Percentiles rank a stretch among this genome's conserved stretches.
Evolutionary conservation across 2,113 vertebrate genomes (phyloP).

Genomic region (Leucopsar rothschildi): DNA sequence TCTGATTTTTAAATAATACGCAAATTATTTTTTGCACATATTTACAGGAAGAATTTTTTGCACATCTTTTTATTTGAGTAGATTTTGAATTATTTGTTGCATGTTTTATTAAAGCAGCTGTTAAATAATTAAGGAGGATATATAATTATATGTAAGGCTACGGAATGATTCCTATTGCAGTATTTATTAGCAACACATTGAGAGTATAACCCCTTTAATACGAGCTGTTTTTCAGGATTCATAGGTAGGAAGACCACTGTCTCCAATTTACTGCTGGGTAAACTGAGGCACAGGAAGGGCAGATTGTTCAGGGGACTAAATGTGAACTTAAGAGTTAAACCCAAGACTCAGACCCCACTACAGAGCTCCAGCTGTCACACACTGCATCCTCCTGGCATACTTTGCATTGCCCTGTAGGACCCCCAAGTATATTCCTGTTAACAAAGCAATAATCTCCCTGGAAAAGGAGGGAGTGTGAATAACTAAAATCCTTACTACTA

Average conservation of each 20-base stretch:
- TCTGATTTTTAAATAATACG: slow-evolving; percentile 45
- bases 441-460: not conserved
- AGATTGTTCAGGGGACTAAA: not conserved
- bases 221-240: not conserved
- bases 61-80: slow-evolving; percentile 23
- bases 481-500: not conserved
- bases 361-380: not conserved
- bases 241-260: not conserved
- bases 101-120: slow-evolving; percentile 58
- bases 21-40: slow-evolving; percentile 35
- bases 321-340: not conserved
- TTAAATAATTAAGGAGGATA: slow-evolving; percentile 54
- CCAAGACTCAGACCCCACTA: not conserved
- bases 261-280: not conserved
- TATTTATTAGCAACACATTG: not conserved
- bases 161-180: not conserved
- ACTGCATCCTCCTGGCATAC: not conserved
- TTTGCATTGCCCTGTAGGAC: not conserved
- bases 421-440: not conserved
- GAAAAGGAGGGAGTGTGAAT: not conserved
- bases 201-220: not conserved
- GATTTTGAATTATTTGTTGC: slow-evolving; percentile 51
- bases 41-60: slow-evolving; percentile 41
- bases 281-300: not conserved
- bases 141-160: slow-evolving; percentile 42